Conservation (phyloP, 2,797 vertebrate genomes). For the Threskiornis aethiopicus region DNA sequence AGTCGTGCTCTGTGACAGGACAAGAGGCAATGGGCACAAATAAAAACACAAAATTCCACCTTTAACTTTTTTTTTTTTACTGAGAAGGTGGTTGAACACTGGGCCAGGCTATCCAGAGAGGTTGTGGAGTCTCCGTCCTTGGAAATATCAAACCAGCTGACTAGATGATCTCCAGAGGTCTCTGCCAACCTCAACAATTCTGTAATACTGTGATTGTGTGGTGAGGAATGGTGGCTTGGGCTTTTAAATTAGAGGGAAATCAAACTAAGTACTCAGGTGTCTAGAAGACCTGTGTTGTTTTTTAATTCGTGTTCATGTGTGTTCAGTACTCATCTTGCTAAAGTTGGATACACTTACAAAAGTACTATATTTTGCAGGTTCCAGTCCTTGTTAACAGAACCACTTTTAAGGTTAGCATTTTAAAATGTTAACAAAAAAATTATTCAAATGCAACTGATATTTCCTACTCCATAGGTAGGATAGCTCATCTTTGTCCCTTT, state of each 20-base stretch:
- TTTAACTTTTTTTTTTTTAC: background rate
- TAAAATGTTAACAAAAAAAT: background rate
- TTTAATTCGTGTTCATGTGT: fast-evolving
- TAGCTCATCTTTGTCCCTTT: background rate
- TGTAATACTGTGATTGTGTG: background rate
- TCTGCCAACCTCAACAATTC: background rate
- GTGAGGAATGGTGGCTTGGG: background rate
- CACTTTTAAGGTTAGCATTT: background rate
- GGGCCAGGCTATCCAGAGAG: background rate
- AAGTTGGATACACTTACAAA: background rate
- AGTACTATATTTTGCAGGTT: background rate
- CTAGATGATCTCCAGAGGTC: background rate
- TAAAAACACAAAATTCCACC: background rate
- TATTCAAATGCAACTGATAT: background rate
- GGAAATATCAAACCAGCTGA: background rate
- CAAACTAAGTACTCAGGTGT: background rate
- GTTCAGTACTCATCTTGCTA: background rate
- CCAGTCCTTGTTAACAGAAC: background rate
- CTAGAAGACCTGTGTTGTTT: background rate
- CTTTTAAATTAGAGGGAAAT: background rate
- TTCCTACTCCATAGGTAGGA: background rate
- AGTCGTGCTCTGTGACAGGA: fast-evolving
- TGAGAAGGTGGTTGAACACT: background rate
- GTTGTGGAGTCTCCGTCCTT: background rate
- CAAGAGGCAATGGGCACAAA: background rate